Percentiles rank a stretch among this genome's conserved stretches.
phyloP scores from a whole-genome alignment of 2,113 vertebrate genomes.

The Halichoeres trimaculatus region DNA sequence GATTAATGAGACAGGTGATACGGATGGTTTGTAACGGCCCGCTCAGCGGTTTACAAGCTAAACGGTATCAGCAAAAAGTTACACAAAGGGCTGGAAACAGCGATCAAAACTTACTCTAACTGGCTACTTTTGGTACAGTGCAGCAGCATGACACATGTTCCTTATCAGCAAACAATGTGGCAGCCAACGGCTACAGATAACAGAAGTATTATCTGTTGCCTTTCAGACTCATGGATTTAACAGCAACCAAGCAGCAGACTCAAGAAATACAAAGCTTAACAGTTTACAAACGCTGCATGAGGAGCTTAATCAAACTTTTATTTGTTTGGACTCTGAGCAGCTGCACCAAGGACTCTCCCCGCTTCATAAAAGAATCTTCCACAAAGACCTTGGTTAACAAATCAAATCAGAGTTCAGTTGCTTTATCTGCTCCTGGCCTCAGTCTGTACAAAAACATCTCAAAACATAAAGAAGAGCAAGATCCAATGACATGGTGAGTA shows the following conservation, averaged over 20 bases:
- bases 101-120: background rate
- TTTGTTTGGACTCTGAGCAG: constrained; percentile 18
- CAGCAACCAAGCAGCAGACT: background rate
- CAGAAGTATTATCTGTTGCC: background rate
- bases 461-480: constrained; percentile 15
- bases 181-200: background rate
- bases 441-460: background rate
- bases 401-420: constrained; percentile 32
- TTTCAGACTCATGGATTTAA: background rate
- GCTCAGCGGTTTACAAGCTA: constrained; percentile 30
- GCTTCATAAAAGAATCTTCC: constrained; percentile 8
- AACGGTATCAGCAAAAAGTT: constrained; percentile 24
- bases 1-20: constrained; percentile 16
- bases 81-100: constrained; percentile 2
- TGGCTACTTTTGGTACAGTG: background rate
- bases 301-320: background rate
- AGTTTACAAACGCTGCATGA: constrained; percentile 16
- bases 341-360: constrained; percentile 15
- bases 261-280: background rate
- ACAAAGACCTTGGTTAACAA: constrained; percentile 15
- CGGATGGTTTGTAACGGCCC: constrained; percentile 2
- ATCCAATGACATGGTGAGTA: constrained; percentile 18
- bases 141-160: background rate
- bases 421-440: constrained; percentile 11
- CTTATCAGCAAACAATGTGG: background rate